phyloP scores from a whole-genome alignment of 1,140 invertebrate species.

The Drosophila equinoxialis region DNA sequence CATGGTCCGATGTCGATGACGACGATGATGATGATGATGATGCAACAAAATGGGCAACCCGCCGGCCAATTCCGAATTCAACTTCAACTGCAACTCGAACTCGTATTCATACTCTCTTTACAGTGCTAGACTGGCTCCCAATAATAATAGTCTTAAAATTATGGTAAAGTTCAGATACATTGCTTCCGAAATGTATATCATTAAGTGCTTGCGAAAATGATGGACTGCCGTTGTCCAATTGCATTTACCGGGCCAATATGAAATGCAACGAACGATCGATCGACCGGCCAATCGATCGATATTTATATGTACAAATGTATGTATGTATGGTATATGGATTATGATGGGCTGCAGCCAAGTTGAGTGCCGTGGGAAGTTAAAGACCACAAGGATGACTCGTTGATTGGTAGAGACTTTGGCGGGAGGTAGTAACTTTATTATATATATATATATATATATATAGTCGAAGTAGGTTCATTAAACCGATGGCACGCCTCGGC shows the following conservation, averaged over 20 bases:
- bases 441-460: no score
- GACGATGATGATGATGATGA: conserved; percentile 37
- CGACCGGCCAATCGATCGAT: not conserved
- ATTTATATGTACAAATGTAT: not conserved
- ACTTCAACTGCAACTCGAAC: conserved; percentile 15
- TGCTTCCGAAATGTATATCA: conserved; percentile 80
- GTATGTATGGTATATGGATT: conserved; percentile 31
- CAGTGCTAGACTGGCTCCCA: not conserved
- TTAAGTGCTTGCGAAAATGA: conserved; percentile 73
- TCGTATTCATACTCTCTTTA: conserved; percentile 18
- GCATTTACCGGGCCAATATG: conserved; percentile 45
- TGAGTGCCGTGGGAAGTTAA: conserved; percentile 65
- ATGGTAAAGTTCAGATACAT: conserved; percentile 75
- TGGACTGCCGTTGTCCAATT: conserved; percentile 64
- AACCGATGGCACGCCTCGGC: conserved; percentile 61
- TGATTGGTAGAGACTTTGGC: not conserved
- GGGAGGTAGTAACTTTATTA: conserved; percentile 3
- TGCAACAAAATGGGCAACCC: conserved; percentile 39
- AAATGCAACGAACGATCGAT: conserved; percentile 6
- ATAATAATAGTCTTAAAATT: conserved; percentile 75
- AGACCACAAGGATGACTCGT: conserved; percentile 20
- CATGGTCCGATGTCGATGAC: conserved; percentile 19
- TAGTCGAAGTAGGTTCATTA: conserved; percentile 62
- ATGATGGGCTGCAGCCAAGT: conserved; percentile 23
- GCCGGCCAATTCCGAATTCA: conserved; percentile 29